phyloP scores from a whole-genome alignment of 2,797 vertebrate species.

The Psittacula derbiana region DNA sequence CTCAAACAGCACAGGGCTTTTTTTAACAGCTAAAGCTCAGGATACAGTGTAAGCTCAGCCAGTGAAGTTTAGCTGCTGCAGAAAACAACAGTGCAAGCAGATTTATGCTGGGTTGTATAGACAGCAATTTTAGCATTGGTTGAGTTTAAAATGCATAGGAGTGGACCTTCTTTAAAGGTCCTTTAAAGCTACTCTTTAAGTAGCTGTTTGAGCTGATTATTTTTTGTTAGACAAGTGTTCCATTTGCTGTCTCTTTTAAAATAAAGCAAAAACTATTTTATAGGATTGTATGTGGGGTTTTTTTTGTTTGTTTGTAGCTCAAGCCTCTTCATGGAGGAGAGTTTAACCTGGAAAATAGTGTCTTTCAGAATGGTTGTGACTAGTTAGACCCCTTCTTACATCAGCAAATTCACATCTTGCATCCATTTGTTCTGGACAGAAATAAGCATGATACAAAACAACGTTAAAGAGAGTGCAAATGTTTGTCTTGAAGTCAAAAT shows the following conservation, averaged over 20 bases:
- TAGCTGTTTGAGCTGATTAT: not conserved
- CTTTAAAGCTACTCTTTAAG: no score
- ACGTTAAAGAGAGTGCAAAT: not conserved
- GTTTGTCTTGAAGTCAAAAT: not conserved
- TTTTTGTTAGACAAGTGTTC: not conserved
- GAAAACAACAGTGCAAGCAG: not conserved
- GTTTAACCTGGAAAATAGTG: accelerated
- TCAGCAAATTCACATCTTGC: not conserved
- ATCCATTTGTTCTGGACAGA: not conserved
- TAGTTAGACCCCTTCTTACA: not conserved
- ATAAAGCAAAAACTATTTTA: not conserved
- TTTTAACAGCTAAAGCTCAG: not conserved
- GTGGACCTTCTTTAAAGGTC: no score
- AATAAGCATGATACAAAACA: not conserved
- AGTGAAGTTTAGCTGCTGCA: not conserved
- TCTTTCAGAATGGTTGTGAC: not conserved
- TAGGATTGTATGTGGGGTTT: not conserved
- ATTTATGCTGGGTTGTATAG: not conserved
- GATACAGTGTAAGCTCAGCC: not conserved
- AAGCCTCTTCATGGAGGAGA: accelerated
- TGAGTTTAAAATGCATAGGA: not conserved
- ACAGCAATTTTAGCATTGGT: not conserved
- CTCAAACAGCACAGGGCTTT: not conserved
- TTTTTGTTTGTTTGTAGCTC: not conserved
- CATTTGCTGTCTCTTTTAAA: not conserved